These are phyloP conservation scores for Pelobates cultripes DNA, from an alignment of 2,797 vertebrate species.

Conservation along the genomic window DNA sequence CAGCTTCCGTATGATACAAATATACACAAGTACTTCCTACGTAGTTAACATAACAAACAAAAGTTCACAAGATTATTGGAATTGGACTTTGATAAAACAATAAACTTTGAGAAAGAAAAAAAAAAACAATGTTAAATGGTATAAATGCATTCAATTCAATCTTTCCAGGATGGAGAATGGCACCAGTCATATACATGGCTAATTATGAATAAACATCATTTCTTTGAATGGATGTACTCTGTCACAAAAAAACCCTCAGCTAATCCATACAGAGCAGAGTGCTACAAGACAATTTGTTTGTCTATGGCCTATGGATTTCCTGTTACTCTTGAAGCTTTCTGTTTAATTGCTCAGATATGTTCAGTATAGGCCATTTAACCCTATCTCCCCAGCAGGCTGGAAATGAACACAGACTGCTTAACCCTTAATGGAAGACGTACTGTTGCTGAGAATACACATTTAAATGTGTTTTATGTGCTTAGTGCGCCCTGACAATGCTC, in stretches of 20 bases:
- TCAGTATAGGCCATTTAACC: slow-evolving; percentile 42
- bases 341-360: slow-evolving; percentile 55
- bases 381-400: slow-evolving; percentile 38
- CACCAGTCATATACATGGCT: slow-evolving; percentile 18
- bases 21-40: too few relatives aligned
- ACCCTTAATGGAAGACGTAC: slow-evolving; percentile 27
- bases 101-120: background rate
- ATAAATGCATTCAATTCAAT: background rate
- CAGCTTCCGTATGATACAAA: too few relatives aligned
- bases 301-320: slow-evolving; percentile 35
- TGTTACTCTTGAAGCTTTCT: slow-evolving; percentile 52
- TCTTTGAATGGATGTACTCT: slow-evolving; percentile 49
- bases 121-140: background rate
- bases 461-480: too few relatives aligned
- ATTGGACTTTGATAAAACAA: too few relatives aligned
- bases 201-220: slow-evolving; percentile 45
- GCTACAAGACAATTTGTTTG: slow-evolving; percentile 56
- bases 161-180: slow-evolving; percentile 16
- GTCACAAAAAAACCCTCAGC: slow-evolving; percentile 54
- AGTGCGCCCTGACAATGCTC: too few relatives aligned
- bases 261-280: slow-evolving; percentile 54
- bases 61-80: too few relatives aligned
- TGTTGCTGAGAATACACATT: too few relatives aligned
- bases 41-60: too few relatives aligned
- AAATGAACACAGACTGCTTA: slow-evolving; percentile 27